A percentile compares a stretch with the other conserved stretches of the same genome.
Evolutionary conservation across 92 coral and sea anemone species (phyloP).

Genomic region (Epizoanthus scotinus): DNA sequence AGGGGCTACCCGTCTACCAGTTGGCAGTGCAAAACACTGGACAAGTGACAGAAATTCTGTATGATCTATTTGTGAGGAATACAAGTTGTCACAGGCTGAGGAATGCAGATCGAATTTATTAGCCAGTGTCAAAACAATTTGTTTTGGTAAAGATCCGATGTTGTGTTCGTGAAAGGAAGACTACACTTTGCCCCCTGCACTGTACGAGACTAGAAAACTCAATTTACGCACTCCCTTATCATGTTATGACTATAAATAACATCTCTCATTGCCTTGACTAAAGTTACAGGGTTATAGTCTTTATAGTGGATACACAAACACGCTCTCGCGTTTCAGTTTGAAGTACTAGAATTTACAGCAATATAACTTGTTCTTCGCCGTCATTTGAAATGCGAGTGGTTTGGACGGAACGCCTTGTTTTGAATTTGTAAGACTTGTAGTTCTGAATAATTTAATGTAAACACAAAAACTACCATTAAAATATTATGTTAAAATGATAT

Average conservation of each 20-base stretch:
- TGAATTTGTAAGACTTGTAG: not conserved
- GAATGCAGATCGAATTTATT: not conserved
- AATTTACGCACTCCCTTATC: not conserved
- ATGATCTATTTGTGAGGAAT: no score
- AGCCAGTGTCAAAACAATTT: conserved; percentile 13
- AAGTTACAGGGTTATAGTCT: not conserved
- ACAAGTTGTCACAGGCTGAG: not conserved
- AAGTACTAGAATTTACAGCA: no score
- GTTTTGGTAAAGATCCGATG: conserved; percentile 15
- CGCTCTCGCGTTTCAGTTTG: no score
- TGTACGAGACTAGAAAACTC: not conserved
- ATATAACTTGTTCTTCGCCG: no score
- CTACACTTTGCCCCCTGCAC: no score
- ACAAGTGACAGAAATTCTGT: no score
- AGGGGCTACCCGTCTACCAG: no score
- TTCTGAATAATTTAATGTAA: conserved; percentile 1
- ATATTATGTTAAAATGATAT: not conserved
- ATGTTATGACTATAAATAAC: conserved; percentile 16
- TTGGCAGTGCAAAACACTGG: no score
- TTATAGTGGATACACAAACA: no score
- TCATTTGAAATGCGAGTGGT: no score
- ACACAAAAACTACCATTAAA: not conserved
- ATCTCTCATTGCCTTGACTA: not conserved
- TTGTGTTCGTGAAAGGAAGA: not conserved
- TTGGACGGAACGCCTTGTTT: not conserved